phyloP scores from a whole-genome alignment of 2,888 invertebrate genomes.

The Poecilobothrus nobilitatus region DNA sequence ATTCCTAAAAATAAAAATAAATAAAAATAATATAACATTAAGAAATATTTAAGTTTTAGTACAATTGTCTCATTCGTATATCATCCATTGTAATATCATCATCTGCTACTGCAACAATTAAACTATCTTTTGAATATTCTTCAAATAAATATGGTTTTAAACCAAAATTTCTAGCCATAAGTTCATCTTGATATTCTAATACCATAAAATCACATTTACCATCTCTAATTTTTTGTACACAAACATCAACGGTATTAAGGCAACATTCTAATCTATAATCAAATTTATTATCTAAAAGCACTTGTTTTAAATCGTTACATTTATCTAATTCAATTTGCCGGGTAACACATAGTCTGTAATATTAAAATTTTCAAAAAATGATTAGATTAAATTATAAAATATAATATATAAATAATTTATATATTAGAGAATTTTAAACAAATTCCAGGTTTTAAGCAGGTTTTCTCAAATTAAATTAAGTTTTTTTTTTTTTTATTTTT shows the following conservation, averaged over 20 bases:
- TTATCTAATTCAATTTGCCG: background rate
- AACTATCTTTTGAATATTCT: background rate
- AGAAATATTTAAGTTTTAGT: background rate
- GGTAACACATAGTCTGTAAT: background rate
- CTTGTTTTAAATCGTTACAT: background rate
- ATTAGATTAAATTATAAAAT: no score
- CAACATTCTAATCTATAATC: background rate
- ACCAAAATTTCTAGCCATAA: background rate
- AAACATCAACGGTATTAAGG: background rate
- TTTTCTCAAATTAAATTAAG: no score
- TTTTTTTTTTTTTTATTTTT: no score
- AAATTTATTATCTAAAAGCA: background rate
- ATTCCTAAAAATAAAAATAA: background rate
- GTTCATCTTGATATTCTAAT: background rate
- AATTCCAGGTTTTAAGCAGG: no score
- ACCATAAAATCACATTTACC: background rate
- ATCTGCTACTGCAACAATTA: background rate
- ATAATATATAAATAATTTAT: no score
- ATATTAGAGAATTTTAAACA: no score
- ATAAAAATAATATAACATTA: no score
- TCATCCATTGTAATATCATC: background rate
- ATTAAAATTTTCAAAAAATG: no score
- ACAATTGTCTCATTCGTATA: background rate
- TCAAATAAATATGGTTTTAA: background rate
- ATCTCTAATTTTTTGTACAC: background rate